phyloP scores from a whole-genome alignment of 2,888 invertebrate species.

The Hoplodrina ambigua region DNA sequence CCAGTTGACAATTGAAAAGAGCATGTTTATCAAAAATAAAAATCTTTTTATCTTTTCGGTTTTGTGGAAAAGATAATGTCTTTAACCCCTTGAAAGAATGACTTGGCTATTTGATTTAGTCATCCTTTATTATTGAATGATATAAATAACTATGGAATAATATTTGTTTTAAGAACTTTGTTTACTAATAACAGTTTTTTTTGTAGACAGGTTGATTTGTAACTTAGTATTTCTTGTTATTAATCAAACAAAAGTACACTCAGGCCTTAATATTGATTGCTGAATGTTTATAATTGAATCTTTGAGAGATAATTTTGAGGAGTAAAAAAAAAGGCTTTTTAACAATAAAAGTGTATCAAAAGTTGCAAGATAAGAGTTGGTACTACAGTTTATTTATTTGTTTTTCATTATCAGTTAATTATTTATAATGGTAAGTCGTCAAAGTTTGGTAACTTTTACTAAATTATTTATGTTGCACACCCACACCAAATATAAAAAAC shows the following conservation, averaged over 20 bases:
- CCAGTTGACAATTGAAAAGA: not conserved
- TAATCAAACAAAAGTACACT: not conserved
- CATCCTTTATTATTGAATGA: not conserved
- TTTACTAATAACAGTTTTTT: not conserved
- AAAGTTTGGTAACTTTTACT: not conserved
- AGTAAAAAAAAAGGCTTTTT: too few relatives aligned
- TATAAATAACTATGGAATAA: constrained; percentile 3
- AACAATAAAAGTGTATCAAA: too few relatives aligned
- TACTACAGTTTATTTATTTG: not conserved
- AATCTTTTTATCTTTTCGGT: not conserved
- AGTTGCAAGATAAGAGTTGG: not conserved
- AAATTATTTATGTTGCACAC: constrained; percentile 6
- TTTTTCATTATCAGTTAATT: not conserved
- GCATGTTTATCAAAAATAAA: not conserved
- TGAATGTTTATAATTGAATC: not conserved
- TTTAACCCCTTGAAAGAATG: not conserved
- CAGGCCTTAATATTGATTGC: not conserved
- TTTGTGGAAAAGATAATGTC: not conserved
- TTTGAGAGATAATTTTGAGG: too few relatives aligned
- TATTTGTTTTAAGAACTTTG: not conserved
- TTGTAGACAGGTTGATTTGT: not conserved
- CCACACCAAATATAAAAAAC: not conserved
- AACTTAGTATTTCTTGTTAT: not conserved
- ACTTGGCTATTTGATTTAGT: not conserved
- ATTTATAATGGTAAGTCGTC: not conserved